Base-by-base conservation (phyloP, 2,113 vertebrate species). In the Tichodroma muraria region DNA sequence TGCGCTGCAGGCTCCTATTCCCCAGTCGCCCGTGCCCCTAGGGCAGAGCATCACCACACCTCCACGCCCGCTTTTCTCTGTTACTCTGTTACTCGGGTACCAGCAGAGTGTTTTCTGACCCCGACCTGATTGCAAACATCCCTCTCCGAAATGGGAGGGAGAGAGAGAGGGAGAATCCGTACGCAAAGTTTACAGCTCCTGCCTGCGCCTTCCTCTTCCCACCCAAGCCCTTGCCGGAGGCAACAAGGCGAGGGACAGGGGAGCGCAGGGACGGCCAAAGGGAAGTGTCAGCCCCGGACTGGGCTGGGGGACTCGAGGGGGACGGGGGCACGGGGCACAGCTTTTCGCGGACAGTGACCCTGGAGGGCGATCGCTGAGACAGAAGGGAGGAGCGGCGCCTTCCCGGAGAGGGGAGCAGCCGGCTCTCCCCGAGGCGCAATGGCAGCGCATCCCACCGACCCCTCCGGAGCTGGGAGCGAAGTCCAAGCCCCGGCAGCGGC, bases 121-220 rank as follows among this genome's bases (percentile, higher is more conserved):
- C 45, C 24, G 35, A 31, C 49, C 31, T 4, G 27, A 40, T 0
- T 6, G 66, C 75, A 87, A 69, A 28, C 81, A 83, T 16, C 35
- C 35, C 49, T 24, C 30, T 68, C 27, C n/a, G 44, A 40, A 76
- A 37, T 7, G 20, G 33, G 44, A 57, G n/a, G 12, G 11, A 47
- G 4, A n/a, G 13, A 79, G 38, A 27, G 6, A 37, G 6, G 31
- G 27, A 81, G 65, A 65, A 86, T 23, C 33, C 9, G 23, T 4
- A 64, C 40, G 50, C 49, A 84, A 96, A 96, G 84, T 96, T 96
- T 69, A 49, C 52, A 59, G 63, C 50, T 15, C 57, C 66, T 76
- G 49, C n/a, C 45, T 8, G 77, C 16, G 35, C 44, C 57, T 35
- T n/a, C 11, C 40, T 11, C 17, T 53, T 56, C 38, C 11, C 28